phyloP scores from a whole-genome alignment of 37 sponge, comb jelly and placozoan species.

The Haliclona indistincta region DNA sequence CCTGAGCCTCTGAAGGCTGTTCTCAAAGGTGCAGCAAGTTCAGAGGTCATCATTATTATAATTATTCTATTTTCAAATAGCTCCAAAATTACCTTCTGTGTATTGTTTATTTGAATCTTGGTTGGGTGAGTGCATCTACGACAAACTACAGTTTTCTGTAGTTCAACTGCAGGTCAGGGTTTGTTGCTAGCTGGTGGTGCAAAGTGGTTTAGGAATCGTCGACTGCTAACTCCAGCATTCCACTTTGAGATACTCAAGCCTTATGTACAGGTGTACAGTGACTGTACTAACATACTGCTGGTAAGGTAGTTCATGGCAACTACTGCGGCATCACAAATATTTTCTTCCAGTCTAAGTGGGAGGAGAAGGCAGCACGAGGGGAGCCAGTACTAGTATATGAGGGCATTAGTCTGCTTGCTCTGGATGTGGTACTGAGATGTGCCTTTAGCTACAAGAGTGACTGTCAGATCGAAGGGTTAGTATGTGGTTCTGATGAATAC shows the following conservation, averaged over 20 bases:
- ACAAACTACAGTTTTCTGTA: no score
- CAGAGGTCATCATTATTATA: no score
- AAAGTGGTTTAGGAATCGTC: constrained; percentile 73
- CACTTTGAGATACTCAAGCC: constrained; percentile 76
- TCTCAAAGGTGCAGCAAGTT: no score
- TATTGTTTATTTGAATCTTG: neutral
- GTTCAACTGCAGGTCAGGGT: constrained; percentile 61
- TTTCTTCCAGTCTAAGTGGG: constrained; percentile 51
- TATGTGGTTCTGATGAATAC: no score
- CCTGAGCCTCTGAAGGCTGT: no score
- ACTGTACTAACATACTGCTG: constrained; percentile 37
- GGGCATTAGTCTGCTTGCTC: constrained; percentile 35
- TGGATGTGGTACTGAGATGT: constrained; percentile 79
- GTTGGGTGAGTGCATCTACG: constrained; percentile 17
- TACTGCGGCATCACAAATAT: neutral
- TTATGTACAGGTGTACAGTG: constrained; percentile 71
- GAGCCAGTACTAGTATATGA: constrained; percentile 53
- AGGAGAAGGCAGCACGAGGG: neutral
- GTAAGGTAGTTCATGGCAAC: neutral
- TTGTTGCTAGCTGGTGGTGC: constrained; percentile 68
- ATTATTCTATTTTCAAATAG: no score
- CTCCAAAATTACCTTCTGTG: neutral
- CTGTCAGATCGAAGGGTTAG: constrained; percentile 52
- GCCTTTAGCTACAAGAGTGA: constrained; percentile 69
- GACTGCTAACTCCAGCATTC: constrained; percentile 84